Evolutionary conservation across 2,888 invertebrate species (phyloP).

Genomic region (Drosophila engyochracea): DNA sequence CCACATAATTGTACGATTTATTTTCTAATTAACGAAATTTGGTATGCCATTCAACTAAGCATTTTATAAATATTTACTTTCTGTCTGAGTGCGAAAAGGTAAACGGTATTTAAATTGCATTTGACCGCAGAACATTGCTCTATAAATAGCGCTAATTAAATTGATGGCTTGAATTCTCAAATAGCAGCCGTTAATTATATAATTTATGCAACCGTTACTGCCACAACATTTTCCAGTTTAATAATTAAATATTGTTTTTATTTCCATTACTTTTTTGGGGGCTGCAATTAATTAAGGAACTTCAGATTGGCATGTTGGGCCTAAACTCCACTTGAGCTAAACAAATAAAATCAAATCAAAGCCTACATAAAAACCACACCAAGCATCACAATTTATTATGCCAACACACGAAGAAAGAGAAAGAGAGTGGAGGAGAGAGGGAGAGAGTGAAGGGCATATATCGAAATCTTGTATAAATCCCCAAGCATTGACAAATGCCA

Average conservation of each 20-base stretch:
- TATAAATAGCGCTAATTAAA: constrained; percentile 67
- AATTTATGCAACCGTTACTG: constrained; percentile 44
- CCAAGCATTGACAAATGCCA: constrained; percentile 78
- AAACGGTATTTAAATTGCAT: constrained; percentile 38
- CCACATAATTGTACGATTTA: constrained; percentile 43
- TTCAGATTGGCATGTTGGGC: neutral
- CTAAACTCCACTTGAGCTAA: constrained; percentile 53
- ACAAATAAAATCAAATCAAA: constrained; percentile 74
- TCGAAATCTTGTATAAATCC: constrained; percentile 68
- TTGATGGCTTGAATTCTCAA: constrained; percentile 41
- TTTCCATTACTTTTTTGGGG: neutral
- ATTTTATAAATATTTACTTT: constrained; percentile 55
- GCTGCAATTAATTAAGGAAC: constrained; percentile 19
- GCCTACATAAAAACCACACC: constrained; percentile 61
- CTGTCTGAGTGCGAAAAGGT: neutral
- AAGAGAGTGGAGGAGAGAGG: neutral
- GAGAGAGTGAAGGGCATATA: constrained; percentile 27
- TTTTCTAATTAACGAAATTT: constrained; percentile 59
- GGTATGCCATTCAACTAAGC: constrained; percentile 21
- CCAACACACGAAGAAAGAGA: constrained; percentile 18
- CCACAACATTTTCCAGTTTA: neutral
- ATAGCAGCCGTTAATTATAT: constrained; percentile 46
- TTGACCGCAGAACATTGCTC: constrained; percentile 33
- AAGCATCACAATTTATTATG: constrained; percentile 75
- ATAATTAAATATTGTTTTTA: constrained; percentile 13